phyloP scores from a whole-genome alignment of 2,113 vertebrate genomes.

The Grallaria varia region DNA sequence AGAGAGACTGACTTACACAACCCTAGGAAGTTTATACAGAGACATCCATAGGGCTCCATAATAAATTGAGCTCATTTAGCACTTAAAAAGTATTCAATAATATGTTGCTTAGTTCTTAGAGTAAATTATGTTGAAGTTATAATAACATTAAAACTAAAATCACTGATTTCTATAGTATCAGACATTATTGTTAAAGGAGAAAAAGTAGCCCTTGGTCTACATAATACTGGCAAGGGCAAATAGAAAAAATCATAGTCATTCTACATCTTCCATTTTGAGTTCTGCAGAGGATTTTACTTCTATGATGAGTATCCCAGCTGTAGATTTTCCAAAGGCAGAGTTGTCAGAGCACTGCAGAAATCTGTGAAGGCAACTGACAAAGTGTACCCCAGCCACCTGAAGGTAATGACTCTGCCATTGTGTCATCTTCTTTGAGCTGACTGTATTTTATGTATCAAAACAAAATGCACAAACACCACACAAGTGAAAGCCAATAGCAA shows the following conservation, averaged over 20 bases:
- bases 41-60: background rate
- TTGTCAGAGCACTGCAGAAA: background rate
- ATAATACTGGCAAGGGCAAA: background rate
- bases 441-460: background rate
- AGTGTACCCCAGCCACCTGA: background rate
- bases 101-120: background rate
- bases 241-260: background rate
- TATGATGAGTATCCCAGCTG: background rate
- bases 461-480: background rate
- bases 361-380: accelerated
- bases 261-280: background rate
- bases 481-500: background rate
- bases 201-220: background rate
- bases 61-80: background rate
- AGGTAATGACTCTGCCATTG: background rate
- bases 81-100: background rate
- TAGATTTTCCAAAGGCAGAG: background rate
- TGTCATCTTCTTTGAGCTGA: accelerated
- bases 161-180: background rate
- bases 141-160: background rate
- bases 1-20: background rate
- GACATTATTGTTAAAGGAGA: background rate
- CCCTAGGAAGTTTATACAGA: background rate
- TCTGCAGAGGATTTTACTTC: background rate
- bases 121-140: background rate